Evolutionary conservation across 2,888 invertebrate species (phyloP), one percentile per base, ranked within the genome.

Genomic region (Apodemia duryi): DNA sequence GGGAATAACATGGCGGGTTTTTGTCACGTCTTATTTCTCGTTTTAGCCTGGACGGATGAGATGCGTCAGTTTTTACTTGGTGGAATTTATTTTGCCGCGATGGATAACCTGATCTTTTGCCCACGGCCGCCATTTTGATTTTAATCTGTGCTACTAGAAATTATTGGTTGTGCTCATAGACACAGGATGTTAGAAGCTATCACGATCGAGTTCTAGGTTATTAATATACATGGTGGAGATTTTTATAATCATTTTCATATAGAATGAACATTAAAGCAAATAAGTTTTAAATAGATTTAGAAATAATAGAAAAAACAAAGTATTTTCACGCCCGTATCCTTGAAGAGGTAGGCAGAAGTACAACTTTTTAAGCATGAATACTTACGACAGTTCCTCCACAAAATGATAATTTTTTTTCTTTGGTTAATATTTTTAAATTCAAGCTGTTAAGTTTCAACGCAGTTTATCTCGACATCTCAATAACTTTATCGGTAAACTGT

Each of bases 111-210:
- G 85, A 86, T 85, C 81, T 79, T 68, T 65, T 68, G 80, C 81
- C 74, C 72, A 71, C 74, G 77, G 80, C 77, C 69, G 85, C 88
- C 86, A 88, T 89, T 84, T 88, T 87, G 81, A 81, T 83, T 85
- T 84, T 80, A 83, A 82, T 84, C 83, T 75, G 71, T 73, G 86
- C 85, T 86, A 86, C 87, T 85, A 81, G 82, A 86, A 85, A 87
- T 85, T 85, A 81, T 83, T 65, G 60, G 64, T 65, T 66, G 64
- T 35, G 60, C 6, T 35, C 60, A 60, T 60, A 60, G 60, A 60
- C 57, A 63, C 54, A 57, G 63, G 38, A 52, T 38, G 52, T 41
- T 52, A 41, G 38, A 52, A 46, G 62, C 49, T 49, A 52, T 63
- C 51, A 51, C 7, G 51, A 51, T 51, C 21, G 21, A 21, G 51